phyloP scores from a whole-genome alignment of 1,140 invertebrate species.

The Metaphire vulgaris region DNA sequence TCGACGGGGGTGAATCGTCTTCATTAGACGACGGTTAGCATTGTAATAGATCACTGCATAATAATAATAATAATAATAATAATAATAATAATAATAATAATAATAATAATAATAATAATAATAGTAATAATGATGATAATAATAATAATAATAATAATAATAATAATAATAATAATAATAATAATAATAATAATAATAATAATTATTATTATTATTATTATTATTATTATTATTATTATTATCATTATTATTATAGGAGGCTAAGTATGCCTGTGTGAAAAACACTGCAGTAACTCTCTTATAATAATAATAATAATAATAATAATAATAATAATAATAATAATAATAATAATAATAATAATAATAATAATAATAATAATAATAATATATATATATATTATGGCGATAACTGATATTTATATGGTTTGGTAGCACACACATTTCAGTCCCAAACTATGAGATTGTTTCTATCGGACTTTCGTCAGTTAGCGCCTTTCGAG shows the following conservation, averaged over 20 bases:
- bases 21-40: too few species aligned
- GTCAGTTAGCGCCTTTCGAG: too few species aligned
- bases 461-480: too few species aligned
- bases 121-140: conserved; percentile 1
- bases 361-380: conserved; percentile 8
- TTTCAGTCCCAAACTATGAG: too few species aligned
- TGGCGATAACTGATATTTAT: too few species aligned
- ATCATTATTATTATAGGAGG: conserved; percentile 9
- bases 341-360: conserved; percentile 11
- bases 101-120: background rate
- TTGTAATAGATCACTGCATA: too few species aligned
- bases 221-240: background rate
- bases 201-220: background rate
- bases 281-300: background rate
- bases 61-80: too few species aligned
- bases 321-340: conserved; percentile 7
- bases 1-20: too few species aligned
- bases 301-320: conserved; percentile 1
- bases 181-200: conserved; percentile 9
- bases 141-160: background rate
- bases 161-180: background rate
- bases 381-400: too few species aligned
- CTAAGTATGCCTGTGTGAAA: conserved; percentile 17
- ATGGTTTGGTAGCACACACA: too few species aligned
- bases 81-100: too few species aligned